Base-by-base conservation (phyloP, 1,140 invertebrate species). In the Lethocerus indicus region DNA sequence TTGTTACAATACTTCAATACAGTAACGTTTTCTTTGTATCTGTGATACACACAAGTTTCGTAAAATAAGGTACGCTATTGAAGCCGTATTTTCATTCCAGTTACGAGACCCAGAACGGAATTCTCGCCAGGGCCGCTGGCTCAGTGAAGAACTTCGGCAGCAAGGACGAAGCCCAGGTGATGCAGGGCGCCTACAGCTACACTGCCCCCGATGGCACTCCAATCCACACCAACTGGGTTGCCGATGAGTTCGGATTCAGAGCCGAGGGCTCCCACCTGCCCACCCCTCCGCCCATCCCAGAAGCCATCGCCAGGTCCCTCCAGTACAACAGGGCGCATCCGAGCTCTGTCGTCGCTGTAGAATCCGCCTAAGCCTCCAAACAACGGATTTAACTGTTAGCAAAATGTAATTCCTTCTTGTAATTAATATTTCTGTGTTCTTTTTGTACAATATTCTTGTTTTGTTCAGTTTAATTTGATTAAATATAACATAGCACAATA, bases 221-320 rank as follows among this genome's bases (percentile, higher is more conserved):
- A 21, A 67, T 69, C 14, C 71, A 76, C 47, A 68, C 70, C 1
- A 63, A 82, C 12, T 84, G 78, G 61, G 63, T 72, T 26, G 81
- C 81, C 39, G 79, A 83, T 60, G 79, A 83, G 61, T 79, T 81
- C 48, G 82, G 82, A 7, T 85, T 81, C 71, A 75, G 75, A 48
- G 76, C 80, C n/a, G 63, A 67, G 50, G 76, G 75, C 9, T 72
- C 64, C 9, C 75, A 78, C 59, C 57, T 79, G 9, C 64, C 64
- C 1, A 57, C 53, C n/a, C 53, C 61, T 20, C 60, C 60, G 1
- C 60, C 59, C 12, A 54, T 63, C 56, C 59, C 82, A 23, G 76
- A 71, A 52, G 78, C 76, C 12, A 83, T 83, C 51, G 70, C 80
- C 57, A 75, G 77, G 54, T 79, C 78, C 46, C 64, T 86, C 2